These are phyloP conservation scores for Sphaerophoria rueppellii DNA, from an alignment of 2,888 invertebrate species.

Conservation along the genomic window DNA sequence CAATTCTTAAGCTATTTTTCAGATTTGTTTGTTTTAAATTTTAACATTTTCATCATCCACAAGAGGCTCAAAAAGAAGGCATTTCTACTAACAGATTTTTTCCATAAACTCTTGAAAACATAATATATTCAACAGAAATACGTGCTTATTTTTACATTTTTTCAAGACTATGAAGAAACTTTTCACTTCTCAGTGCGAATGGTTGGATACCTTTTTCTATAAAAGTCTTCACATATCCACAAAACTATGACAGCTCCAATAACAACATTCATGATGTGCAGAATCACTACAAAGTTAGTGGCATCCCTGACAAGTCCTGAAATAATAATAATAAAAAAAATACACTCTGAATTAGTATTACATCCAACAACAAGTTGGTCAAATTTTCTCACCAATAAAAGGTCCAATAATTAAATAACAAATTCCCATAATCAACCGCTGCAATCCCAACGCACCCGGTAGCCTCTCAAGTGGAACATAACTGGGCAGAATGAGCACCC, in stretches of 20 bases:
- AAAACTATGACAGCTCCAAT: slow-evolving; percentile 85
- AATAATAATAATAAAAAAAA: background rate
- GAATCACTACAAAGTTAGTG: slow-evolving; percentile 84
- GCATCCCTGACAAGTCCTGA: slow-evolving; percentile 85
- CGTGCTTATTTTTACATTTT: too few species aligned
- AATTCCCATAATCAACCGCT: slow-evolving; percentile 86
- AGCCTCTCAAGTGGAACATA: slow-evolving; percentile 87
- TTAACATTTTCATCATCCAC: too few species aligned
- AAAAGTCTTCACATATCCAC: slow-evolving; percentile 84
- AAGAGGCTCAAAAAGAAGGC: too few species aligned
- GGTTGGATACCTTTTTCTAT: background rate
- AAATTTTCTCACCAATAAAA: slow-evolving; percentile 84
- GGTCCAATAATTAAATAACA: slow-evolving; percentile 86
- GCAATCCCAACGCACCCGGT: slow-evolving; percentile 88
- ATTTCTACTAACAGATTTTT: too few species aligned
- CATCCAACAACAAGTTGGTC: background rate
- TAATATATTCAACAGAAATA: too few species aligned
- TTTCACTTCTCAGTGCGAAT: background rate
- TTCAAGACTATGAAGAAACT: too few species aligned
- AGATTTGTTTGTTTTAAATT: too few species aligned
- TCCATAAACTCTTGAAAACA: too few species aligned
- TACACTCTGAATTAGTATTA: background rate
- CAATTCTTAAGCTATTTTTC: too few species aligned
- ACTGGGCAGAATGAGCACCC: slow-evolving; percentile 88
- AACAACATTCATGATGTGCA: slow-evolving; percentile 87